Base-by-base conservation (phyloP, 2,113 vertebrate species). In the Cephalopholis sonnerati region DNA sequence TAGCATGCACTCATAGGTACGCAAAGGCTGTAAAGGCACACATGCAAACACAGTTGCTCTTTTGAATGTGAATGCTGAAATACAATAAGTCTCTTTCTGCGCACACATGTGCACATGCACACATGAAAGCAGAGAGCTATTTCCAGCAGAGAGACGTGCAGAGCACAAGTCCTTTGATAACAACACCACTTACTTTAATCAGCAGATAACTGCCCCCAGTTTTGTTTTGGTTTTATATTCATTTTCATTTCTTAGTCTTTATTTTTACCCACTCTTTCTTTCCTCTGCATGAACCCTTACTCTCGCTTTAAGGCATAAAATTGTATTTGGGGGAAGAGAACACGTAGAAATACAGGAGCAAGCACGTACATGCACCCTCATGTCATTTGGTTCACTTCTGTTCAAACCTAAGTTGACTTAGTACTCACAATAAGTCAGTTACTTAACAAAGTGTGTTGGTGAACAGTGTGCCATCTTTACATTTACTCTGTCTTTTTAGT, bases 201-300 rank as follows among this genome's bases (percentile, higher is more conserved):
- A 92, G 79, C 79, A 80, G 76, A 89, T 92, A 91, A 93, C 74
- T 81, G 88, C 87, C 81, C n/a, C 27, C 65, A 50, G 68, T 84
- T 90, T 75, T 87, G 84, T 83, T 83, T 74, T 74, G n/a, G n/a
- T 81, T 51, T 24, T n/a, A 39, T 61, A 70, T 77, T 79, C 15
- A 17, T 36, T 78, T 78, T 87, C 58, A 77, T 69, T 84, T 71
- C 71, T 25, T 25, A n/a, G 36, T n/a, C 51, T 75, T 68, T 75
- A n/a, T 78, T 41, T 48, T 36, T 72, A n/a, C n/a, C 20, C 9
- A n/a, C 50, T 74, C 24, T 48, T n/a, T 68, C 25, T 41, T 67
- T 82, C 68, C 50, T 66, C 79, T 53, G n/a, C 79, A 54, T 65
- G 55, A 79, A 53, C 46, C n/a, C 62, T 77, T 29, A 0, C 59